Evolutionary conservation across 2,797 vertebrate genomes (phyloP).

Genomic region (Centropyge bicolor): DNA sequence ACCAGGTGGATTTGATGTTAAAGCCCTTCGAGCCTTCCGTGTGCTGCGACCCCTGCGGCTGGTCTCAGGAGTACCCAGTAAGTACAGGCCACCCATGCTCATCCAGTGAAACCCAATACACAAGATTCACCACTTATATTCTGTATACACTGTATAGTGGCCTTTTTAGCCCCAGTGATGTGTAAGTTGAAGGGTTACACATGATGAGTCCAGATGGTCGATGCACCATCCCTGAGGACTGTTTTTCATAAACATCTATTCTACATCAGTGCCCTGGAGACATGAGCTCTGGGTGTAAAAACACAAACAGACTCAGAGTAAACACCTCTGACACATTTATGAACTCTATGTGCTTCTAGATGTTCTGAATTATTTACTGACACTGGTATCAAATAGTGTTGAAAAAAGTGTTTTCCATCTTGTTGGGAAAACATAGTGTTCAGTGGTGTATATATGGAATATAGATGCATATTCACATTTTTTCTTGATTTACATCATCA

Average conservation of each 20-base stretch:
- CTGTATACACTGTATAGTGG: neutral
- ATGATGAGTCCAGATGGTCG: constrained; percentile 67
- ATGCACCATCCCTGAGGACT: constrained; percentile 60
- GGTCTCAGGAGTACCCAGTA: constrained; percentile 99
- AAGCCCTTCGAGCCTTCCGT: constrained; percentile 99
- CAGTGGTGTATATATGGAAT: neutral
- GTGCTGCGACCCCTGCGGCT: constrained; percentile 98
- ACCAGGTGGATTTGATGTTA: constrained; percentile 98
- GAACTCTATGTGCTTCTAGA: constrained; percentile 12
- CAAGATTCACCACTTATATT: neutral
- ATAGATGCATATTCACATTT: neutral
- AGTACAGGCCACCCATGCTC: constrained; percentile 70
- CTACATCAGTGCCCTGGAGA: constrained; percentile 58
- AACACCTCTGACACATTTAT: constrained; percentile 37
- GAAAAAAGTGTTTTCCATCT: neutral
- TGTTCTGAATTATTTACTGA: neutral
- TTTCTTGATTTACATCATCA: neutral
- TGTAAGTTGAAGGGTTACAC: constrained; percentile 32
- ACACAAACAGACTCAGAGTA: constrained; percentile 37
- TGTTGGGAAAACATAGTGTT: neutral
- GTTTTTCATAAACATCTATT: constrained; percentile 64
- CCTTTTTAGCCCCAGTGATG: neutral
- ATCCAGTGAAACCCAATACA: neutral
- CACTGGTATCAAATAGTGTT: neutral
- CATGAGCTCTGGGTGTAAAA: constrained; percentile 35